Evolutionary conservation across 2,797 vertebrate species (phyloP).

Genomic region (Apogon hyalosoma): DNA sequence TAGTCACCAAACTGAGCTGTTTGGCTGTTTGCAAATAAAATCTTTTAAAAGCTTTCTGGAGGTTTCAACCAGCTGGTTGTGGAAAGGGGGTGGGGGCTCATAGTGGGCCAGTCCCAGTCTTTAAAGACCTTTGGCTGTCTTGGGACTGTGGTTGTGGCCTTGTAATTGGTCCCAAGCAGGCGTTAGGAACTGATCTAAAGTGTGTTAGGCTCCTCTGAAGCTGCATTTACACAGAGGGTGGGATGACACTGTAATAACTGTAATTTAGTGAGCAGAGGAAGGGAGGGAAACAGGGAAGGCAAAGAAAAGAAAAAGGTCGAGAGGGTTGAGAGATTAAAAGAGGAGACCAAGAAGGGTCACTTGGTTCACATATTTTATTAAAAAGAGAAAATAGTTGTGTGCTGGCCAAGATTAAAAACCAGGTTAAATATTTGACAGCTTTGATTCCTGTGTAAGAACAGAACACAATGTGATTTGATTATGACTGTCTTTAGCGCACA

Average conservation of each 20-base stretch:
- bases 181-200: conserved; percentile 61
- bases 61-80: conserved; percentile 57
- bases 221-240: conserved; percentile 65
- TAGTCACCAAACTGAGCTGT: background rate
- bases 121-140: conserved; percentile 59
- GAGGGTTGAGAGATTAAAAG: conserved; percentile 25
- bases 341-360: conserved; percentile 27
- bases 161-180: conserved; percentile 70
- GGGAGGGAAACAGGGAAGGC: conserved; percentile 40
- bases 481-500: conserved; percentile 3
- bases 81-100: conserved; percentile 34
- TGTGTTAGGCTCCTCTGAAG: conserved; percentile 57
- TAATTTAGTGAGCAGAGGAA: conserved; percentile 71
- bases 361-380: conserved; percentile 39
- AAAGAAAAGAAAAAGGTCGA: conserved; percentile 28
- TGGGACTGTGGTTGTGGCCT: conserved; percentile 57
- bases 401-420: conserved; percentile 21
- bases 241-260: conserved; percentile 73
- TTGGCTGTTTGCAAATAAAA: conserved; percentile 45
- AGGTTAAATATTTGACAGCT: conserved; percentile 18
- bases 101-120: conserved; percentile 49
- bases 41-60: conserved; percentile 36
- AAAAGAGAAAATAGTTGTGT: conserved; percentile 25
- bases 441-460: conserved; percentile 1
- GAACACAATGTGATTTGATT: conserved; percentile 1